Percentiles rank a stretch among this genome's conserved stretches.
phyloP scores from a whole-genome alignment of 2,888 invertebrate species.

The Abscondita cerata region DNA sequence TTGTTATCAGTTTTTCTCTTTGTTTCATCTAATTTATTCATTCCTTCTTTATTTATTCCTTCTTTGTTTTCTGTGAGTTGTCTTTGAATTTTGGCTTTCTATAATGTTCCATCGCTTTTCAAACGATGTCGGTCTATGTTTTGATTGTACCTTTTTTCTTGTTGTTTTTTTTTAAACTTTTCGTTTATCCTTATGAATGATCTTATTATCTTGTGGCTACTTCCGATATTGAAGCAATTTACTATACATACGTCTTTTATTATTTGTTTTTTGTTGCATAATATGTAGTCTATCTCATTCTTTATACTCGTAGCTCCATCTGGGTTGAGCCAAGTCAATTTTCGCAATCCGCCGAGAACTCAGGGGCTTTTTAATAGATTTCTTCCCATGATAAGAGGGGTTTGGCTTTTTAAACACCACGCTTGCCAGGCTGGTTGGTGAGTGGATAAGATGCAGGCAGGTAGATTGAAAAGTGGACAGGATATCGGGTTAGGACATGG shows the following conservation, averaged over 20 bases:
- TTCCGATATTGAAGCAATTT: not conserved
- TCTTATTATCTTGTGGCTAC: not conserved
- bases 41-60: too few relatives aligned
- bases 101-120: not conserved
- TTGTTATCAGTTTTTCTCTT: too few relatives aligned
- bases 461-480: too few relatives aligned
- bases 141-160: not conserved
- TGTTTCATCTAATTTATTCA: too few relatives aligned
- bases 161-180: too few relatives aligned
- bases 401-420: not conserved
- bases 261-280: not conserved
- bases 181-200: too few relatives aligned
- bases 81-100: too few relatives aligned
- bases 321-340: not conserved
- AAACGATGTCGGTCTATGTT: not conserved
- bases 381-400: not conserved
- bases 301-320: not conserved
- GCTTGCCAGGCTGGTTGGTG: not conserved
- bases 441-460: too few relatives aligned
- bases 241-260: not conserved
- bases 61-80: too few relatives aligned
- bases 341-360: not conserved
- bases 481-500: too few relatives aligned
- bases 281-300: not conserved
- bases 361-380: not conserved